A percentile compares a stretch with the other conserved stretches of the same genome.
phyloP scores from a whole-genome alignment of 2,888 invertebrate genomes.

The Achlya flavicornis region DNA sequence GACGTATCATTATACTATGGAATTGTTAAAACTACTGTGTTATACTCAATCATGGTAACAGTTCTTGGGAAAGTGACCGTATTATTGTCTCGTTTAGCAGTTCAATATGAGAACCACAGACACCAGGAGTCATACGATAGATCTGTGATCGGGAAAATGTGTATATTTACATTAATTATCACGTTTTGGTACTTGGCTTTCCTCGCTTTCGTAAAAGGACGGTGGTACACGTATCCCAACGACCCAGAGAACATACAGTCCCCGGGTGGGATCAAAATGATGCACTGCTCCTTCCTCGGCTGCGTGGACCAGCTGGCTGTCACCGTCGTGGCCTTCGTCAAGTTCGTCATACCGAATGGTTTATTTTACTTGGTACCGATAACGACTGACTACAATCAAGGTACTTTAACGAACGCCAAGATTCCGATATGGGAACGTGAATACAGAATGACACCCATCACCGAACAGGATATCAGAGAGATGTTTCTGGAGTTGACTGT shows the following conservation, averaged over 20 bases:
- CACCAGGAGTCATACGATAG: constrained; percentile 54
- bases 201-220: constrained; percentile 20
- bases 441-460: constrained; percentile 46
- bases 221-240: constrained; percentile 14
- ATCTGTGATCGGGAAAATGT: constrained; percentile 56
- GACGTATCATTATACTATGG: background rate
- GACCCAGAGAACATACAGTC: constrained; percentile 12
- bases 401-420: constrained; percentile 8
- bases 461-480: constrained; percentile 45
- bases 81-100: constrained; percentile 11
- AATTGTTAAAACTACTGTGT: constrained; percentile 24
- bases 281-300: constrained; percentile 75
- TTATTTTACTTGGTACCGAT: constrained; percentile 11
- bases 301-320: constrained; percentile 74
- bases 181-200: constrained; percentile 26
- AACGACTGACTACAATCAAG: constrained; percentile 28
- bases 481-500: background rate
- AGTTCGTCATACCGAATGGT: constrained; percentile 4
- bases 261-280: constrained; percentile 43
- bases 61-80: constrained; percentile 5
- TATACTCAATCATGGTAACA: constrained; percentile 12
- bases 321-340: constrained; percentile 12
- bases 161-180: constrained; percentile 54
- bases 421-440: constrained; percentile 61
- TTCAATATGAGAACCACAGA: constrained; percentile 51